phyloP scores from a whole-genome alignment of 1,140 invertebrate genomes.

The Parasteatoda tepidariorum region DNA sequence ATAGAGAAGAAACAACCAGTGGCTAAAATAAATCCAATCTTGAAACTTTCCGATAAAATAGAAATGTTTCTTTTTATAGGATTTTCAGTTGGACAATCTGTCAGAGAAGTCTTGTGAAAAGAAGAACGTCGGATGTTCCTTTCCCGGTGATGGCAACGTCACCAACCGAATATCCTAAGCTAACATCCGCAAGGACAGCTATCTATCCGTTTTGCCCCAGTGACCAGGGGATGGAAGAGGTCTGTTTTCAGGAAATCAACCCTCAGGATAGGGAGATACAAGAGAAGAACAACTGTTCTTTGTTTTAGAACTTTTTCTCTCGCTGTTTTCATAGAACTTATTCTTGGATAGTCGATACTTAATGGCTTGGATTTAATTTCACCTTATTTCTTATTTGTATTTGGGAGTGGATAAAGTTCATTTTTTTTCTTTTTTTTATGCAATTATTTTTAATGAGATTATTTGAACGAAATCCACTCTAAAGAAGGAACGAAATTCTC shows the following conservation, averaged over 20 bases:
- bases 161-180: slow-evolving; percentile 38
- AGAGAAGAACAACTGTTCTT: not conserved
- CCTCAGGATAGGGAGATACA: not conserved
- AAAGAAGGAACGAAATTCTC: too few species aligned
- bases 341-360: not conserved
- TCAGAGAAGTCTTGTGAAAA: slow-evolving; percentile 8
- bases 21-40: not conserved
- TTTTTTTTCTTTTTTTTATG: too few species aligned
- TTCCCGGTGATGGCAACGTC: slow-evolving; percentile 18
- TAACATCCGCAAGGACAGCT: slow-evolving; percentile 42
- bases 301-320: not conserved
- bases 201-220: slow-evolving; percentile 34
- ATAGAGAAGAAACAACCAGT: not conserved
- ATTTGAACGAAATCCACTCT: too few species aligned
- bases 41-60: slow-evolving; percentile 13
- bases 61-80: slow-evolving; percentile 7
- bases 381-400: too few species aligned
- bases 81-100: slow-evolving; percentile 36
- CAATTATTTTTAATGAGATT: too few species aligned
- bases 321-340: not conserved
- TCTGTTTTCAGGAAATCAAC: slow-evolving; percentile 29
- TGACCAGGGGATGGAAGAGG: slow-evolving; percentile 34
- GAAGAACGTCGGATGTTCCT: slow-evolving; percentile 41
- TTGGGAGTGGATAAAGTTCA: too few species aligned
- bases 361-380: not conserved